Percentiles rank a stretch among this genome's conserved stretches.
phyloP scores from a whole-genome alignment of 2,888 invertebrate species.

The Pseudeuparius sepicola region DNA sequence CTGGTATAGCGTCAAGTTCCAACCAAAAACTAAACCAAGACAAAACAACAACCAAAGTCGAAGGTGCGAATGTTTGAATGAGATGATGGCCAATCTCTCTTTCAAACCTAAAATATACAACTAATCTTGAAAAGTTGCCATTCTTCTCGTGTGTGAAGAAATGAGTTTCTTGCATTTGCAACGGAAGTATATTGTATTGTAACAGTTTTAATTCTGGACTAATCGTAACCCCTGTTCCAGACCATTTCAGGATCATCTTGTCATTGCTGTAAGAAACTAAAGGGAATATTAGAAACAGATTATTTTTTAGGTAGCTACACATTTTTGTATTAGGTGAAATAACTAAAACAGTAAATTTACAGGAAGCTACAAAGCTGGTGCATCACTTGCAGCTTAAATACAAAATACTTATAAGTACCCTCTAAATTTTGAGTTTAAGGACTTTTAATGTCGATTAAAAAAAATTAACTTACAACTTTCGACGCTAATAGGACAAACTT shows the following conservation, averaged over 20 bases:
- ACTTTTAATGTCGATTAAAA: neutral
- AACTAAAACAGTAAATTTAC: no score
- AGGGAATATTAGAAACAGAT: constrained; percentile 38
- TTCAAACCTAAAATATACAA: constrained; percentile 71
- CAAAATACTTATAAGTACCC: neutral
- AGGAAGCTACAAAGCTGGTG: no score
- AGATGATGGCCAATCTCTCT: constrained; percentile 76
- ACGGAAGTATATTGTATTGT: constrained; percentile 68
- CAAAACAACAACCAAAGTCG: constrained; percentile 69
- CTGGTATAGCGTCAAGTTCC: constrained; percentile 74
- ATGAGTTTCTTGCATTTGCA: constrained; percentile 60
- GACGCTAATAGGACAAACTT: constrained; percentile 72
- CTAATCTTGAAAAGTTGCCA: constrained; percentile 72
- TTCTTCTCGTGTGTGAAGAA: constrained; percentile 69
- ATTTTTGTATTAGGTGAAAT: constrained; percentile 38
- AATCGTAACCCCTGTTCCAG: constrained; percentile 61
- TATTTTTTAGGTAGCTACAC: neutral
- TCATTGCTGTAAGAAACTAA: constrained; percentile 71
- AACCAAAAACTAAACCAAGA: constrained; percentile 87
- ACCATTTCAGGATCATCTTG: constrained; percentile 68
- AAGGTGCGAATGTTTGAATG: constrained; percentile 78
- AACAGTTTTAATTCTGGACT: constrained; percentile 70
- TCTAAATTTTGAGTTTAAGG: neutral
- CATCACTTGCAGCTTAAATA: no score
- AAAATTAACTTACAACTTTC: constrained; percentile 65